Evolutionary conservation across 1,140 invertebrate genomes (phyloP).

Genomic region (Aphaenogaster rudis): DNA sequence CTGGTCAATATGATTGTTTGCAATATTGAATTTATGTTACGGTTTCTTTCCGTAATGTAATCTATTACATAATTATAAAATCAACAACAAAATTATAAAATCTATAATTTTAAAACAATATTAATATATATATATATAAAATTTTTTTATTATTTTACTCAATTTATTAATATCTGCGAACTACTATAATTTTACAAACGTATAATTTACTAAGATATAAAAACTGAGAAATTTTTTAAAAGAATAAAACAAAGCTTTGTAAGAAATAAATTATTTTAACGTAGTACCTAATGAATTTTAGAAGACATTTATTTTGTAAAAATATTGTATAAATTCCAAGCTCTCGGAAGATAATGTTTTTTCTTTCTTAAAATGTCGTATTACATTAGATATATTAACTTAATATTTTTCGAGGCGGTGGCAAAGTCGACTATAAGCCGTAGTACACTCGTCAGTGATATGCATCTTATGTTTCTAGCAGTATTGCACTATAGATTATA

Average conservation of each 20-base stretch:
- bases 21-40: background rate
- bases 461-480: conserved; percentile 28
- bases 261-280: conserved; percentile 16
- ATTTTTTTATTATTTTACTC: conserved; percentile 16
- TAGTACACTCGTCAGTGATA: conserved; percentile 35
- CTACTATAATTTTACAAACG: background rate
- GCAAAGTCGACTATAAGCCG: conserved; percentile 15
- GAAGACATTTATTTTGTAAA: background rate
- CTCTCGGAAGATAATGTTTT: background rate
- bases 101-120: background rate
- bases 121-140: background rate
- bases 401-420: conserved; percentile 5
- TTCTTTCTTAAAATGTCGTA: background rate
- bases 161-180: conserved; percentile 8
- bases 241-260: background rate
- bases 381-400: conserved; percentile 18
- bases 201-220: background rate
- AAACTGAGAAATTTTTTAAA: background rate
- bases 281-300: background rate
- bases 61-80: background rate
- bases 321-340: background rate
- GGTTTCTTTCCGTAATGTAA: background rate
- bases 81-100: background rate
- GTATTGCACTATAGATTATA: conserved; percentile 25
- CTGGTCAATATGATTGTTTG: background rate